Evolutionary conservation across 2,113 vertebrate genomes (phyloP), one percentile per base, ranked within the genome.

Genomic region (Hemichromis elongatus): DNA sequence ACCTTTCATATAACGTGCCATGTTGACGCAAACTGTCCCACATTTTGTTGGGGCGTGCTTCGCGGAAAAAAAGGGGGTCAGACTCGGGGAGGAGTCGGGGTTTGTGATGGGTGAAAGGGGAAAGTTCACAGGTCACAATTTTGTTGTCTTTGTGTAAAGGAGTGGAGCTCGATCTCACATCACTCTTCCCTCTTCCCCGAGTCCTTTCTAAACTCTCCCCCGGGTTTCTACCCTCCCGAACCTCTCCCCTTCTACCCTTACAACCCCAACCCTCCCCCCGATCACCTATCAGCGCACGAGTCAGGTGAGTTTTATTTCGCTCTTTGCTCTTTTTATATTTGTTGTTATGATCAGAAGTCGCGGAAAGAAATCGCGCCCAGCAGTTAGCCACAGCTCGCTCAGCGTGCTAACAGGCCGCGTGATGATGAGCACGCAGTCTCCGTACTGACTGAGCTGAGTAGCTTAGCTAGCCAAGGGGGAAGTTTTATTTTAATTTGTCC

Each of bases 171-270:
- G 93, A 93, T 95, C 95, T 95, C 96, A 92, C 94, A 95, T 95
- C 94, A 94, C 95, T 95, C 94, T 96, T 96, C 96, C 96, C 96
- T 96, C 93, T 96, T 96, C 96, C 96, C 96, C 96, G 95, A 96
- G 91, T 96, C 96, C 96, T 97, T 91, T 96, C 92, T 91, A 94
- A 96, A 96, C 96, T 96, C 95, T 96, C 93, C 95, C 95, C 95
- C 94, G 95, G 95, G 95, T 95, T 86, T 94, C 93, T 94, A 95
- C 96, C 96, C 96, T 95, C 96, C 96, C 96, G 89, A 96, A 96
- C 96, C 96, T 96, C 93, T 95, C 96, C 96, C 96, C 96, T 95
- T 96, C 93, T 94, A 95, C 96, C 96, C 96, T 95, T 81, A 94
- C 87, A 96, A 96, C 96, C 96, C 96, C 94, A 94, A 94, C 95